Evolutionary conservation across 2,113 vertebrate genomes (phyloP).

Genomic region (Gambusia holbrooki): DNA sequence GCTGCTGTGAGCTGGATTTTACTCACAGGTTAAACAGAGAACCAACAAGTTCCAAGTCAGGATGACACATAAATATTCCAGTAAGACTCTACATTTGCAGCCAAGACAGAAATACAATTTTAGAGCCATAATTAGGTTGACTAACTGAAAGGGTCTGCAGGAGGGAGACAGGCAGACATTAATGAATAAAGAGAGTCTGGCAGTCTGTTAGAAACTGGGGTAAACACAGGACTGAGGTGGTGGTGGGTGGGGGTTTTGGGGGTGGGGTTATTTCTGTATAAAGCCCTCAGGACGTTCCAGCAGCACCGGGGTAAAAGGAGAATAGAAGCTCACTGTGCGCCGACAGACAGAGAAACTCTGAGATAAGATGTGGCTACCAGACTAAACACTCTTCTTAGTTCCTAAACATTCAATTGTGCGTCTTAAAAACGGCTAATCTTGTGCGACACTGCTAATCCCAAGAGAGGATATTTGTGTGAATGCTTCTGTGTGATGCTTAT

Average conservation of each 20-base stretch:
- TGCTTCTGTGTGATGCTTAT: slow-evolving; percentile 33
- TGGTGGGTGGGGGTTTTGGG: slow-evolving; percentile 16
- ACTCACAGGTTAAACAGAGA: not conserved
- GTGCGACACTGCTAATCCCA: slow-evolving; percentile 38
- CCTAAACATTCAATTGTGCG: slow-evolving; percentile 2
- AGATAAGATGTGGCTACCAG: not conserved
- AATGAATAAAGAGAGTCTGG: slow-evolving; percentile 43
- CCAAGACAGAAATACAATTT: slow-evolving; percentile 5
- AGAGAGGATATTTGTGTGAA: not conserved
- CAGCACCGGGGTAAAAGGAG: slow-evolving; percentile 42
- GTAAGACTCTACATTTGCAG: not conserved
- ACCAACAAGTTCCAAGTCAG: not conserved
- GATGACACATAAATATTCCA: not conserved
- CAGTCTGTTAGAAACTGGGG: slow-evolving; percentile 22
- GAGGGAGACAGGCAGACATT: slow-evolving; percentile 21
- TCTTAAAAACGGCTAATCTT: slow-evolving; percentile 48
- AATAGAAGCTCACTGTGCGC: slow-evolving; percentile 26
- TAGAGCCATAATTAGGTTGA: slow-evolving; percentile 15
- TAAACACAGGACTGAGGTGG: slow-evolving; percentile 40
- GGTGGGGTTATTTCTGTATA: slow-evolving; percentile 27
- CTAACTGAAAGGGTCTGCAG: slow-evolving; percentile 13
- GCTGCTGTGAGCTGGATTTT: too few relatives aligned
- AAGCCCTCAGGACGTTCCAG: slow-evolving; percentile 48
- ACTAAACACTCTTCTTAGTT: slow-evolving; percentile 2
- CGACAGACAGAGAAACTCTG: slow-evolving; percentile 14